These are phyloP conservation scores for Achlya flavicornis DNA, from an alignment of 2,888 invertebrate species.

Conservation along the genomic window DNA sequence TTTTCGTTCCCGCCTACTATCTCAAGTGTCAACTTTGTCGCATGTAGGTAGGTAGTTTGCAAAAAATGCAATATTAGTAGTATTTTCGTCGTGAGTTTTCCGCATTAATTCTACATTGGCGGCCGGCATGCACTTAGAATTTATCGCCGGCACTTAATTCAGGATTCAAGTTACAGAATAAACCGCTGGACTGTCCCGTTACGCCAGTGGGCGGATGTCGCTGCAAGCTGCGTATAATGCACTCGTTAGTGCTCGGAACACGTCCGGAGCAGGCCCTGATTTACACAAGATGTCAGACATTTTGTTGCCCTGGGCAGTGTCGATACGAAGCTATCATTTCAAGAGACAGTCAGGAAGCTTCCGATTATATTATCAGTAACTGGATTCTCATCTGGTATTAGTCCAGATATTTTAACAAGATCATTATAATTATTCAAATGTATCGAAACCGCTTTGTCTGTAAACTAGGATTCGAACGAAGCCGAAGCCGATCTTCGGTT, in stretches of 20 bases:
- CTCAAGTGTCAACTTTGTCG: no score
- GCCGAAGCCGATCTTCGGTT: no score
- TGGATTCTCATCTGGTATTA: not conserved
- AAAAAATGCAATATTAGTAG: not conserved
- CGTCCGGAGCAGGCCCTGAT: constrained; percentile 28
- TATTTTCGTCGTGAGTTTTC: not conserved
- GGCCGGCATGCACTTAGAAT: not conserved
- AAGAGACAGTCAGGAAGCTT: not conserved
- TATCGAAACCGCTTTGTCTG: no score
- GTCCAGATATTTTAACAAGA: no score
- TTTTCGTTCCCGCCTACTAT: no score
- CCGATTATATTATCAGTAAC: not conserved
- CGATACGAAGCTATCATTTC: not conserved
- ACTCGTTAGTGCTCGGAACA: constrained; percentile 31
- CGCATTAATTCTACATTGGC: constrained; percentile 21
- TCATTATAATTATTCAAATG: no score
- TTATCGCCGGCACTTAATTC: constrained; percentile 5
- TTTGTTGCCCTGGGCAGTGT: not conserved
- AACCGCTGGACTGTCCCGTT: constrained; percentile 12
- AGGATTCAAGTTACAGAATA: constrained; percentile 7
- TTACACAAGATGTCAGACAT: constrained; percentile 21
- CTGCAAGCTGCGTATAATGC: constrained; percentile 40
- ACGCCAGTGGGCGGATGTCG: constrained; percentile 37
- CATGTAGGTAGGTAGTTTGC: constrained; percentile 8
- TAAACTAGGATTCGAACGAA: no score